A percentile compares a stretch with the other conserved stretches of the same genome.
Conservation (phyloP, 2,797 vertebrate genomes). For the Orestias chungarensis region DNA sequence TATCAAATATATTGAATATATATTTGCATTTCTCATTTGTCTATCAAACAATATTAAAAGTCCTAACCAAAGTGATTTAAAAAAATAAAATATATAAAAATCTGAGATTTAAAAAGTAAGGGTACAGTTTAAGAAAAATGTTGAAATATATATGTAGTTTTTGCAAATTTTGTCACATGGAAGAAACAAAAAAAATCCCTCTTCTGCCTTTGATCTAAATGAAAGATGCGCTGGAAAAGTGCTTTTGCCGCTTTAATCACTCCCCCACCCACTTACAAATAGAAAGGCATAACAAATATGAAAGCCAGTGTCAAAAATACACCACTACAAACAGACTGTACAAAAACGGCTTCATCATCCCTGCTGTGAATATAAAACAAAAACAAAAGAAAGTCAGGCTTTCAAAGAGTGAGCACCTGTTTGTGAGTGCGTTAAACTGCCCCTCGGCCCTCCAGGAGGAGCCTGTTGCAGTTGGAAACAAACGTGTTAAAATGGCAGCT, state of each 20-base stretch:
- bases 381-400: neutral
- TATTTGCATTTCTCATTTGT: no score
- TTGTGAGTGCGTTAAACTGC: neutral
- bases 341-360: slow-evolving; percentile 4
- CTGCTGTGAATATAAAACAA: slow-evolving; percentile 4
- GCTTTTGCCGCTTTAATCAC: slow-evolving; percentile 42
- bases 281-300: neutral
- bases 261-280: slow-evolving; percentile 1
- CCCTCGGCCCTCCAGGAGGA: slow-evolving; percentile 4
- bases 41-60: neutral
- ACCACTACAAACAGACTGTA: slow-evolving; percentile 8
- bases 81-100: neutral
- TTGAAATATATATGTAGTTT: neutral
- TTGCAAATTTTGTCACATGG: neutral
- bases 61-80: neutral
- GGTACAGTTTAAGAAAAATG: neutral
- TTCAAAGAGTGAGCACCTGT: neutral
- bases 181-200: neutral
- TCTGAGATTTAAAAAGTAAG: neutral
- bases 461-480: neutral
- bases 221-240: slow-evolving; percentile 48
- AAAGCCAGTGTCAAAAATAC: slow-evolving; percentile 14
- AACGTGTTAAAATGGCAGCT: slow-evolving; percentile 5
- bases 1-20: neutral
- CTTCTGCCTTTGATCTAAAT: neutral